Base-by-base conservation (phyloP, 2,113 vertebrate genomes). In the Campylomormyrus numenius region DNA sequence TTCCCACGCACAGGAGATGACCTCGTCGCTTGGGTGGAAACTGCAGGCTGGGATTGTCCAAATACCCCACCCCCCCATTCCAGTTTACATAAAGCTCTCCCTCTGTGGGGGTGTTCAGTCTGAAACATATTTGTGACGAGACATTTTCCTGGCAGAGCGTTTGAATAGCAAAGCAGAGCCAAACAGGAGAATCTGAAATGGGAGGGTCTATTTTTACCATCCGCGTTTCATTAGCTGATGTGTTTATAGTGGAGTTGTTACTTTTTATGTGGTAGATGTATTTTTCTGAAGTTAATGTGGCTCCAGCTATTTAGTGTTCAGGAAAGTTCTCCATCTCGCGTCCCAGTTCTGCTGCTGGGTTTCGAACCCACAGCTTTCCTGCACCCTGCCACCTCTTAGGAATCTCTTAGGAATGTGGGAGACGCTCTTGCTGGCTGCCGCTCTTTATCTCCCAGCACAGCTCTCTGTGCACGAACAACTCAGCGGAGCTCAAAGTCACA, bases 41-140 rank as follows among this genome's bases (percentile, higher is more conserved):
- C 13, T 2, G 2, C 50, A 39, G 50, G 50, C 42, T 87, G 13
- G 77, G 77, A 83, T 19, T 19, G 42, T 46, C 9, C 39, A 45
- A 85, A 24, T 85, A 11, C 6, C 80, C 80, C 80, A 9, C 45
- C 39, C 7, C 77, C 9, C 85, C 31, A 24, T 87, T 53, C 85
- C 85, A 87, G 85, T 87, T 53, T 87, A 53, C 85, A 87, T 87
- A 35, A 87, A 53, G 27, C 15, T 19, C 50, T 87, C 50, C 85
- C 49, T 87, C 13, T 87, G 50, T 53, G 85, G 31, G 50, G 50
- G 49, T 87, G 49, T 86, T 86, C 24, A 27, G n/a, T 35, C n/a
- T 56, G 85, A 53, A 46, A 56, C 50, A 86, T 86, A 50, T 85
- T 86, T 86, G 46, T 27, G 48, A 31, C 0, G 13, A 50, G 48